Evolutionary conservation across 2,113 vertebrate genomes (phyloP).

Genomic region (Heterotilapia buettikoferi): DNA sequence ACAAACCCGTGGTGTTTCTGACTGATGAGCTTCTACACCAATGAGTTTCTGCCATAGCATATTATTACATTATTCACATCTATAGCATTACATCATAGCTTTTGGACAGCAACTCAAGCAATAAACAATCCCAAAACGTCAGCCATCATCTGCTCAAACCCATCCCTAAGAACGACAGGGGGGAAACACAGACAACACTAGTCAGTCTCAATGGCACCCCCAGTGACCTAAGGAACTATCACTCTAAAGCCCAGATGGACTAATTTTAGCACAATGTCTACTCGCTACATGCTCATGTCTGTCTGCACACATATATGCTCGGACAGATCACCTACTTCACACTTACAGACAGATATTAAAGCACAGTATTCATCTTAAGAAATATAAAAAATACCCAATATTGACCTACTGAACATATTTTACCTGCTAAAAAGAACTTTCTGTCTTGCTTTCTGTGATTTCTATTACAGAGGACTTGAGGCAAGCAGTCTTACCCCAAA

Average conservation of each 20-base stretch:
- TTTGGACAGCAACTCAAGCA: neutral
- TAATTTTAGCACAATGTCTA: neutral
- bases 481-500: constrained; percentile 5
- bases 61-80: neutral
- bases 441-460: neutral
- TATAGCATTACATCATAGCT: neutral
- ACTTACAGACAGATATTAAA: neutral
- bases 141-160: constrained; percentile 18
- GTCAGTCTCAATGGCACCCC: neutral
- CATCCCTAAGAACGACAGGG: neutral
- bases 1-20: neutral
- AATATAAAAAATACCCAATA: neutral
- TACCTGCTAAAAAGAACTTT: neutral
- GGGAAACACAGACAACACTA: neutral
- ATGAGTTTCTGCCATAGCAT: neutral
- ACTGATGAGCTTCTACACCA: neutral
- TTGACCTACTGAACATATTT: neutral
- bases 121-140: neutral
- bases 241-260: neutral
- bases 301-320: neutral
- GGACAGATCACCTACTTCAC: neutral
- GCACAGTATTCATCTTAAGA: neutral
- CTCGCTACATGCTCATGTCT: neutral
- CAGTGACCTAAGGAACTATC: neutral
- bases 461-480: neutral